Conservation (phyloP, 2,888 invertebrate genomes). For the Tineola bisselliella region DNA sequence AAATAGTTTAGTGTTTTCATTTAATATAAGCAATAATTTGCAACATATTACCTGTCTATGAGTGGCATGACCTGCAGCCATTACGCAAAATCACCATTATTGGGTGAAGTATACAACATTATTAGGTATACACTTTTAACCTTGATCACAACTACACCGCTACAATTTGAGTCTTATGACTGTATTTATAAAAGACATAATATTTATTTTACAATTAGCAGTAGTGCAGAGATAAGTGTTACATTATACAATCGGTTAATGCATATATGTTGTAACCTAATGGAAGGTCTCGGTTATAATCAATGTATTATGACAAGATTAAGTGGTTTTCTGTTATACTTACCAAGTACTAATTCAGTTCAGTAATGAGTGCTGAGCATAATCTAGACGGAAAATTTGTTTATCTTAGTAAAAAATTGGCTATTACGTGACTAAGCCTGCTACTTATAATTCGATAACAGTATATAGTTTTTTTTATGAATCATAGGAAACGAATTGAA, state of each 20-base stretch:
- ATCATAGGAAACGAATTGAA: background rate
- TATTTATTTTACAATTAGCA: background rate
- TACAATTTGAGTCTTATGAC: background rate
- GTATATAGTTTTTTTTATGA: background rate
- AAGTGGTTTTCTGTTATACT: slow-evolving; percentile 40
- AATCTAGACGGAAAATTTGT: background rate
- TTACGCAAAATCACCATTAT: background rate
- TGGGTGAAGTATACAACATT: background rate
- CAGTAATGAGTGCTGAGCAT: background rate
- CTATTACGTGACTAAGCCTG: background rate
- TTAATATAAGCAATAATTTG: too few species aligned
- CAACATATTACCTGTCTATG: too few species aligned
- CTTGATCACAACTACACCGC: background rate
- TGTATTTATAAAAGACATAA: background rate
- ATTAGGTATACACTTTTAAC: background rate
- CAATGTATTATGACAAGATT: slow-evolving; percentile 36
- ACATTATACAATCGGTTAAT: slow-evolving; percentile 33
- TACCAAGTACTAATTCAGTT: background rate
- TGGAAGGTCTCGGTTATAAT: slow-evolving; percentile 40
- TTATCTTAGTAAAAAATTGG: background rate
- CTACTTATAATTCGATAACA: background rate
- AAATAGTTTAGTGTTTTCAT: too few species aligned
- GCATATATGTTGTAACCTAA: slow-evolving; percentile 48
- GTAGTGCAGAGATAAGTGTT: background rate
- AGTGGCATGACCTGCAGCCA: background rate